phyloP scores from a whole-genome alignment of 30 jellyfish, hydroid and myxozoan genomes.

The Sanderia malayensis region DNA sequence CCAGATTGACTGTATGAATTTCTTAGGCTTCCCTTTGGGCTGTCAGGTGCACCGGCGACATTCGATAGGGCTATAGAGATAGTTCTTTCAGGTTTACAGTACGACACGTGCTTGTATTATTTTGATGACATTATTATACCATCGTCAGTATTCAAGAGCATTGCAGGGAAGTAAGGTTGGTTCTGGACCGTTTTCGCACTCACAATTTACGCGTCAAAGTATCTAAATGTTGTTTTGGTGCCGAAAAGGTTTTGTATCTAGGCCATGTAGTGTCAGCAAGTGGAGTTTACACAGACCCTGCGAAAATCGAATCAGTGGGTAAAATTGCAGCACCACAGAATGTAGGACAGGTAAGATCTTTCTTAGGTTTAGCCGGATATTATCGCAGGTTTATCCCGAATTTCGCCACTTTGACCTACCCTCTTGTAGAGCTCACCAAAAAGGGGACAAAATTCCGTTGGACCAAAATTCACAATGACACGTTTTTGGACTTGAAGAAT shows the following conservation, averaged over 20 bases:
- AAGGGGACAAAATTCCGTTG: conserved; percentile 27
- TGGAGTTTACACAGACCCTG: no score
- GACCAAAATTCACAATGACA: conserved; percentile 16
- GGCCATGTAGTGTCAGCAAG: not conserved
- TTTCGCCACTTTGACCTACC: conserved; percentile 28
- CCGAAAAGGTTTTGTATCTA: conserved; percentile 6
- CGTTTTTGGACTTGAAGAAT: no score
- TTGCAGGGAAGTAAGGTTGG: not conserved
- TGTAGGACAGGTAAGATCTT: conserved; percentile 14
- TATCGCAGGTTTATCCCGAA: conserved; percentile 30
- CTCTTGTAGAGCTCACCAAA: conserved; percentile 18
- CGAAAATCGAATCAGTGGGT: no score
- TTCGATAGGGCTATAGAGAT: conserved; percentile 30
- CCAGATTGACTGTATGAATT: conserved; percentile 26
- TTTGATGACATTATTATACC: conserved; percentile 28
- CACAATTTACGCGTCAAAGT: conserved; percentile 21
- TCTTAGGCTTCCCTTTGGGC: conserved; percentile 34
- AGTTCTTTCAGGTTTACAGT: conserved; percentile 24
- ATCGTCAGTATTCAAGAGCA: conserved; percentile 5
- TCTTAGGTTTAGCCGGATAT: conserved; percentile 34
- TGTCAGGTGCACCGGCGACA: conserved; percentile 45
- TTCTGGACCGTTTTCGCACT: conserved; percentile 10
- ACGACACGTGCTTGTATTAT: conserved; percentile 25
- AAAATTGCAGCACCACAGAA: no score
- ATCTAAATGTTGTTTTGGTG: conserved; percentile 22